Evolutionary conservation across 2,797 vertebrate species (phyloP).

Genomic region (Enteromius viviparus): DNA sequence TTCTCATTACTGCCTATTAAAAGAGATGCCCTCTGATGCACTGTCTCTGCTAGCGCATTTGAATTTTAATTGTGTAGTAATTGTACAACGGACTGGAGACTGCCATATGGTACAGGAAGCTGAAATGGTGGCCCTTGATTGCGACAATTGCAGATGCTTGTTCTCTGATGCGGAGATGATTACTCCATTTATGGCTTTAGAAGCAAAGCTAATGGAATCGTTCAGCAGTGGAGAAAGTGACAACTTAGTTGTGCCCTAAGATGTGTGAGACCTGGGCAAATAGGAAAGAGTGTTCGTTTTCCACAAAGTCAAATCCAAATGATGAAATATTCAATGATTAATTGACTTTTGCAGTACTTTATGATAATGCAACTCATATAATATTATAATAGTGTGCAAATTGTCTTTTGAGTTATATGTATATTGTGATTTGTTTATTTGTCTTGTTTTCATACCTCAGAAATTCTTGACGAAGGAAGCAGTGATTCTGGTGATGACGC

Average conservation of each 20-base stretch:
- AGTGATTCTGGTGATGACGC: conserved; percentile 89
- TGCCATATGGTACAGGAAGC: conserved; percentile 22
- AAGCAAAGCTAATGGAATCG: conserved; percentile 16
- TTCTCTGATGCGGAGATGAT: conserved; percentile 29
- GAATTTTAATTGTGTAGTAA: conserved; percentile 32
- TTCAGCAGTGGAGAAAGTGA: conserved; percentile 19
- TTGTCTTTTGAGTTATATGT: neutral
- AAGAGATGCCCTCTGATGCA: conserved; percentile 1
- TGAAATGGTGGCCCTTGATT: neutral
- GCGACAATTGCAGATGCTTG: conserved; percentile 19
- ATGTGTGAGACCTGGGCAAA: neutral
- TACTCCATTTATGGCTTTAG: neutral
- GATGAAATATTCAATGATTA: neutral
- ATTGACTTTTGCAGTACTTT: neutral
- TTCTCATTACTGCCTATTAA: conserved; percentile 23
- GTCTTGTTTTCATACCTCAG: conserved; percentile 70
- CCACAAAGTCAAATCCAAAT: conserved; percentile 1
- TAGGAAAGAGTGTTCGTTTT: neutral
- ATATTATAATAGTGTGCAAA: neutral
- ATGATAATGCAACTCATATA: neutral
- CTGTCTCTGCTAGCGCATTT: neutral
- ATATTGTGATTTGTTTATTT: neutral
- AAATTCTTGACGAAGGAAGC: conserved; percentile 96
- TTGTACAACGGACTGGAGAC: conserved; percentile 32
- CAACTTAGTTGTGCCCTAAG: neutral